Evolutionary conservation across 2,888 invertebrate genomes (phyloP).

Genomic region (Parnassius orleans): DNA sequence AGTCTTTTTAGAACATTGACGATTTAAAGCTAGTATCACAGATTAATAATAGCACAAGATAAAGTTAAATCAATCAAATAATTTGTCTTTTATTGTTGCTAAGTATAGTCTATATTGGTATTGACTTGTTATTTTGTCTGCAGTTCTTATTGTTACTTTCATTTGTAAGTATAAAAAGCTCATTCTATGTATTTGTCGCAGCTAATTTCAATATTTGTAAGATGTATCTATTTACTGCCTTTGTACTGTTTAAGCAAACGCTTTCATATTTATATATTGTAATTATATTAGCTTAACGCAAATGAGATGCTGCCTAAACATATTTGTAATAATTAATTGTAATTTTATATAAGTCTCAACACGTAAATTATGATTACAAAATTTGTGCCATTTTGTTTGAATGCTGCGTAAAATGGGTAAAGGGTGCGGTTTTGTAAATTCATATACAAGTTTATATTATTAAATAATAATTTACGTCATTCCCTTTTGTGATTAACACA

Average conservation of each 20-base stretch:
- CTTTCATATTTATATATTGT: conserved; percentile 24
- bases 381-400: conserved; percentile 71
- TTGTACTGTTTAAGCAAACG: conserved; percentile 22
- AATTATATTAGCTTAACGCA: conserved; percentile 19
- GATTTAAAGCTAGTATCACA: conserved; percentile 13
- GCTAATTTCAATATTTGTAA: conserved; percentile 6
- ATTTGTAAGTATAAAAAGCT: conserved; percentile 11
- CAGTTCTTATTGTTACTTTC: conserved; percentile 14
- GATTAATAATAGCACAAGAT: conserved; percentile 20
- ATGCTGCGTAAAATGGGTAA: conserved; percentile 44
- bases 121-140: conserved; percentile 10
- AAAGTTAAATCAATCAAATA: conserved; percentile 6
- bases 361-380: conserved; percentile 55
- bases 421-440: conserved; percentile 20
- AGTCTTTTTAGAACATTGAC: conserved; percentile 11
- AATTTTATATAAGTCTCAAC: conserved; percentile 33
- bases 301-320: conserved; percentile 18
- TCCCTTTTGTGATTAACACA: conserved; percentile 60
- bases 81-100: background rate
- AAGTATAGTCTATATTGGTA: conserved; percentile 9
- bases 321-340: conserved; percentile 23
- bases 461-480: conserved; percentile 16
- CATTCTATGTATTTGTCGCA: conserved; percentile 2
- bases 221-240: conserved; percentile 26
- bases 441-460: conserved; percentile 8